Conservation (phyloP, 1,140 invertebrate genomes). For the Philopotamus ludificatus region DNA sequence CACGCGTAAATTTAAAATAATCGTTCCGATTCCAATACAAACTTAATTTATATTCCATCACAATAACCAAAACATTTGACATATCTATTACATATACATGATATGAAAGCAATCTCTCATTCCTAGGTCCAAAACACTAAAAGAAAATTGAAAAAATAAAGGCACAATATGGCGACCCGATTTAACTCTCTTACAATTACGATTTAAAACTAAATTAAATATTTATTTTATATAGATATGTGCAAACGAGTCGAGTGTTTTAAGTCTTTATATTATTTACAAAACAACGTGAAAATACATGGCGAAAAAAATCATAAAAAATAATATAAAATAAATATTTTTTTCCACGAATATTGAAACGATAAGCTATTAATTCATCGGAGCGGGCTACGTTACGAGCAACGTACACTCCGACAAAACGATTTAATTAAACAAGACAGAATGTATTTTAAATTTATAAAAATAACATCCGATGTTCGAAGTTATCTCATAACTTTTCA, state of each 20-base stretch:
- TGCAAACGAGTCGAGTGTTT: constrained; percentile 36
- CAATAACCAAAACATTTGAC: constrained; percentile 25
- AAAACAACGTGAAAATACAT: constrained; percentile 13
- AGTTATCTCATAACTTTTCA: constrained; percentile 2
- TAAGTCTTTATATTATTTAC: constrained; percentile 34
- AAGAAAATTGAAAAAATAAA: constrained; percentile 33
- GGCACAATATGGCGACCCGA: constrained; percentile 34
- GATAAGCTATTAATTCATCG: no score
- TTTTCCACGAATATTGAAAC: no score
- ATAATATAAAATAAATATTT: constrained; percentile 22
- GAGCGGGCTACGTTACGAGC: no score
- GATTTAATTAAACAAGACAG: background rate
- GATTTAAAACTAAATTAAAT: constrained; percentile 36
- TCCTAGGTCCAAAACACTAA: background rate
- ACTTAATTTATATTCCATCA: background rate
- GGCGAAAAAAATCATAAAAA: constrained; percentile 4
- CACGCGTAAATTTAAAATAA: background rate
- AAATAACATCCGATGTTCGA: constrained; percentile 8
- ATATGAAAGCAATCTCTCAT: background rate
- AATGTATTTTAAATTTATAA: no score
- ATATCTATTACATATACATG: background rate
- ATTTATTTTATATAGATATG: constrained; percentile 39
- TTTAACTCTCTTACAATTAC: constrained; percentile 13
- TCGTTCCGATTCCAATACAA: no score
- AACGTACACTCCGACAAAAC: background rate